Base-by-base conservation (phyloP, 2,888 invertebrate genomes). In the Sphaeridia pumilis region DNA sequence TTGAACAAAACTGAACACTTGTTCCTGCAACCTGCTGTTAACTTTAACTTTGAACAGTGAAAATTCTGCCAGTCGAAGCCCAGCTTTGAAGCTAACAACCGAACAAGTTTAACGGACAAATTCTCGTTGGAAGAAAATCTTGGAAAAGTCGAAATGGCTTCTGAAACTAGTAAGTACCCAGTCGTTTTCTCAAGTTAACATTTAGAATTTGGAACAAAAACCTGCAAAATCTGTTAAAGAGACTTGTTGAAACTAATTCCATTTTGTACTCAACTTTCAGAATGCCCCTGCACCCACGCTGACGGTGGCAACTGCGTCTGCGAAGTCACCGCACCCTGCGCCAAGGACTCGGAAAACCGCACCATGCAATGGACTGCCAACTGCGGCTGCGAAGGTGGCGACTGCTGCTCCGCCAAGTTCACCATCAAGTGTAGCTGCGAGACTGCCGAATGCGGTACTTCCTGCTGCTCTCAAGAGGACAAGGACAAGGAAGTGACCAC, bases 261-360 rank as follows among this genome's bases (percentile, higher is more conserved):
- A n/a, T n/a, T n/a, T n/a, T n/a, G n/a, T n/a, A n/a, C n/a, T n/a
- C n/a, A n/a, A n/a, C n/a, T n/a, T n/a, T 31, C 5, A 42, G 49
- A 31, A 54, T 65, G 43, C 41, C 5, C 5, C 17, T 17, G 20
- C 12, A 17, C 12, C 41, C 41, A 7, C 7, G 41, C 7, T 38
- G n/a, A 7, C 7, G 17, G 20, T 17, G n/a, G 20, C 7, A 17
- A 38, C 17, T 38, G 41, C 17, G 41, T n/a, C 17, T 38, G 41
- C 17, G 41, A 38, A 12, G 7, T 10, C 17, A 17, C 7, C 12
- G 12, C n/a, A 14, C 41, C 41, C 17, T 38, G 41, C 17, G 31
- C 31, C 7, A 31, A 31, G 14, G 14, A 31, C 14, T 31, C 31
- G 7, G 10, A 7, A 31, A 31, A 31, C 31, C 7, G 14, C 10